Base-by-base conservation (phyloP, 2,113 vertebrate species). In the Vicugna pacos region DNA sequence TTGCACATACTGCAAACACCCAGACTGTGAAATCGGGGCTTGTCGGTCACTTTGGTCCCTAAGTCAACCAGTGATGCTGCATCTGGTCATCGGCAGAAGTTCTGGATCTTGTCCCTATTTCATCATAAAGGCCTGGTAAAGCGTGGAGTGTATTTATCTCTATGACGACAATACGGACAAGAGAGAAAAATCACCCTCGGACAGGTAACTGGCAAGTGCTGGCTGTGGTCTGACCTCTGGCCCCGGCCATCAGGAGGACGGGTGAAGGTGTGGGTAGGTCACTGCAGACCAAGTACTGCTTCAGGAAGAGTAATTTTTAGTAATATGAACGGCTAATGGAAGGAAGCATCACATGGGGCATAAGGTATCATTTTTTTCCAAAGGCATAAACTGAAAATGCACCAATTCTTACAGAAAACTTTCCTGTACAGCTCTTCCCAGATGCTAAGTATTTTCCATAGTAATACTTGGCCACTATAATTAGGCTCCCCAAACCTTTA, bases 401-500 rank as follows among this genome's bases (percentile, higher is more conserved):
- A 46, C 14, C 16, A 11, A 15, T 24, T 67, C 58, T 48, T 50
- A 56, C 0, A 82, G 75, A 72, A 62, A 89, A 32, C 32, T 48
- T 64, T 30, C 38, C 24, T 0, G 15, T 10, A 30, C 1, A 10
- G 35, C 3, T 82, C 15, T 86, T 89, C 72, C 60, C 32, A 50
- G 19, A n/a, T 28, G 60, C 70, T 64, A 50, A 46, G 38, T 38
- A 4, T 91, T 77, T 62, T 72, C 28, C 10, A 69, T 5, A 67
- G 64, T 88, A 56, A 56, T 70, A 67, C 77, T 54, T 83, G 32
- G 48, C 22, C 20, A 60, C 35, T 48, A 5, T n/a, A 54, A 77
- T 90, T 72, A 89, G 38, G 70, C 73, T 65, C 54, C 62, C 50
- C 35, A 56, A 64, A 16, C 3, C 15, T 89, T 92, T 67, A 67